Conservation (phyloP, 2,888 invertebrate species). For the Strigamia crassipes region DNA sequence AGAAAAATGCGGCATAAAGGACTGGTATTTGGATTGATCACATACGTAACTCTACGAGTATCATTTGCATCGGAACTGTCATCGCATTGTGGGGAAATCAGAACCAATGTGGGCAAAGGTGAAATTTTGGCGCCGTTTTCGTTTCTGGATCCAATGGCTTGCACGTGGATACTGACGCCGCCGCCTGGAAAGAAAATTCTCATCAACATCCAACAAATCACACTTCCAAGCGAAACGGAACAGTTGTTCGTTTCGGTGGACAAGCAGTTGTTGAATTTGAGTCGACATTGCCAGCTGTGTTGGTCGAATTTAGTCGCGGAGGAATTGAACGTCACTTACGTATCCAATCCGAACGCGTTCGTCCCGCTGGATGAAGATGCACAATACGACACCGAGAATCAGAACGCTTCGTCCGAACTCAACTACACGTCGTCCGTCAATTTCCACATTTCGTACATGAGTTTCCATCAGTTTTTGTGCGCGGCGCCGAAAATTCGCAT, state of each 20-base stretch:
- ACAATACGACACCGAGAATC: background rate
- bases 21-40: background rate
- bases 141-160: background rate
- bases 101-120: background rate
- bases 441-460: constrained; percentile 44
- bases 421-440: background rate
- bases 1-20: background rate
- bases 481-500: background rate
- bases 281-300: constrained; percentile 36
- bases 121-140: constrained; percentile 36
- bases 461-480: constrained; percentile 44
- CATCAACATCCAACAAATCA: constrained; percentile 24
- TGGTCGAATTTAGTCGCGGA: constrained; percentile 10
- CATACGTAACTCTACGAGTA: background rate
- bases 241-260: background rate
- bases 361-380: background rate
- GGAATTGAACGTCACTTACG: constrained; percentile 24
- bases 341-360: background rate
- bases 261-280: background rate
- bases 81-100: background rate
- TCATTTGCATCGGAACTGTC: background rate
- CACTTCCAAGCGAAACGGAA: constrained; percentile 25
- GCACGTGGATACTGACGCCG: constrained; percentile 23
- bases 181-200: constrained; percentile 46
- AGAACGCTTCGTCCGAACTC: background rate